These are phyloP conservation scores for Cynodonichthys magdalenae DNA, from an alignment of 2,797 vertebrate species.

Conservation along the genomic window DNA sequence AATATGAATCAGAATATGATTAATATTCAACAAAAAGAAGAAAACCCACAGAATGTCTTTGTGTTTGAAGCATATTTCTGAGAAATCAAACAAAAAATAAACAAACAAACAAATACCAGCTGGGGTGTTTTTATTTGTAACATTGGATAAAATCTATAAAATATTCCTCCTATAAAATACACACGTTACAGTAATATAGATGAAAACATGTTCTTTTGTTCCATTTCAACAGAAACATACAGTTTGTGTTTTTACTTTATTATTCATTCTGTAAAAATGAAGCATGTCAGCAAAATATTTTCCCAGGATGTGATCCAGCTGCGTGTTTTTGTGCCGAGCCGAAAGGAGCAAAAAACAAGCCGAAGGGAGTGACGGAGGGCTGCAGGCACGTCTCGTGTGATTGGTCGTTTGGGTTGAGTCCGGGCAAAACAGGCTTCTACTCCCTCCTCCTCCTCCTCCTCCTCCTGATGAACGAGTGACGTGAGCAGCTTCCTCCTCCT, in stretches of 20 bases:
- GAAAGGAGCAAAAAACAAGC: slow-evolving; percentile 57
- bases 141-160: slow-evolving; percentile 70
- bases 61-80: neutral
- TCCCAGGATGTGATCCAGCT: slow-evolving; percentile 26
- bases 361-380: slow-evolving; percentile 26
- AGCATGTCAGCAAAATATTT: slow-evolving; percentile 14
- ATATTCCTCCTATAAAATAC: slow-evolving; percentile 67
- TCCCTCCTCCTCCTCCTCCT: slow-evolving; percentile 55
- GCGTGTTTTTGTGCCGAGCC: slow-evolving; percentile 29
- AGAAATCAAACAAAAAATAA: neutral
- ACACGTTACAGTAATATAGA: slow-evolving; percentile 34
- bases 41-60: neutral
- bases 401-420: slow-evolving; percentile 62
- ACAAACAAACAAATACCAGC: neutral
- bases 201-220: slow-evolving; percentile 19
- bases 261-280: neutral
- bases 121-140: slow-evolving; percentile 46
- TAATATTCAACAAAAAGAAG: too few species aligned
- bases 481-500: slow-evolving; percentile 45
- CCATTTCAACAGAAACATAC: neutral
- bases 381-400: slow-evolving; percentile 32
- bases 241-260: too few species aligned
- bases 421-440: slow-evolving; percentile 61
- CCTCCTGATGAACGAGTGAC: slow-evolving; percentile 57
- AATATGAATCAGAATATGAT: too few species aligned